Percentiles rank a stretch among this genome's conserved stretches.
Evolutionary conservation across 2,113 vertebrate species (phyloP).

Genomic region (Istiophorus platypterus): DNA sequence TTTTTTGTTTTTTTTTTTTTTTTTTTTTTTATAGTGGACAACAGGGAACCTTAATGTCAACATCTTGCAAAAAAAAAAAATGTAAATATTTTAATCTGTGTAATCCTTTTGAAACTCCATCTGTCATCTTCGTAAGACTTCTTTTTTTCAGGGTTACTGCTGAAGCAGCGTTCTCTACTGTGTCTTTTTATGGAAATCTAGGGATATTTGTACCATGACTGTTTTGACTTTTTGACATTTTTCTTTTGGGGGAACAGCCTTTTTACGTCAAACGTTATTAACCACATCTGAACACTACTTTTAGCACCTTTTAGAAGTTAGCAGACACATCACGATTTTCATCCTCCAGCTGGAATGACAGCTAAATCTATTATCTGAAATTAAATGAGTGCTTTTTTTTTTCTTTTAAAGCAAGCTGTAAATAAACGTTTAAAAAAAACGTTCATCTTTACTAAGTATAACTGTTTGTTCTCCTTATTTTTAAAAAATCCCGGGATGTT

Average conservation of each 20-base stretch:
- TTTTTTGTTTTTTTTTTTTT: no score
- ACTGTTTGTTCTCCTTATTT: not conserved
- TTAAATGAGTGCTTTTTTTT: constrained; percentile 29
- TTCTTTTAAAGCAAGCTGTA: constrained; percentile 55
- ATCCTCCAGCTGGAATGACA: constrained; percentile 53
- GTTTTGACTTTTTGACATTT: constrained; percentile 25
- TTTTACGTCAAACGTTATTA: not conserved
- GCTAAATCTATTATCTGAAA: constrained; percentile 28
- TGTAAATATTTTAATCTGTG: constrained; percentile 59
- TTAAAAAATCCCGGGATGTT: not conserved
- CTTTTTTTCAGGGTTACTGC: constrained; percentile 5
- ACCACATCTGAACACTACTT: constrained; percentile 24
- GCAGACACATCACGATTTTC: not conserved
- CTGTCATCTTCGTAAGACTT: not conserved
- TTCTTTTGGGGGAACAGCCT: constrained; percentile 4
- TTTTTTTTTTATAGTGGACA: constrained; percentile 11
- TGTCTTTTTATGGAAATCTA: constrained; percentile 4
- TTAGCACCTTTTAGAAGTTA: constrained; percentile 29
- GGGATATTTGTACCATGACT: not conserved
- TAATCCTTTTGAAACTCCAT: not conserved
- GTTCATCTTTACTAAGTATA: not conserved
- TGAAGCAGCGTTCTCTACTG: constrained; percentile 18
- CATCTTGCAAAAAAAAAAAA: constrained; percentile 42
- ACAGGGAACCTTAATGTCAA: constrained; percentile 31
- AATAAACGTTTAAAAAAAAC: constrained; percentile 69